Evolutionary conservation across 2,888 invertebrate species (phyloP).

Genomic region (Aphidius colemani): DNA sequence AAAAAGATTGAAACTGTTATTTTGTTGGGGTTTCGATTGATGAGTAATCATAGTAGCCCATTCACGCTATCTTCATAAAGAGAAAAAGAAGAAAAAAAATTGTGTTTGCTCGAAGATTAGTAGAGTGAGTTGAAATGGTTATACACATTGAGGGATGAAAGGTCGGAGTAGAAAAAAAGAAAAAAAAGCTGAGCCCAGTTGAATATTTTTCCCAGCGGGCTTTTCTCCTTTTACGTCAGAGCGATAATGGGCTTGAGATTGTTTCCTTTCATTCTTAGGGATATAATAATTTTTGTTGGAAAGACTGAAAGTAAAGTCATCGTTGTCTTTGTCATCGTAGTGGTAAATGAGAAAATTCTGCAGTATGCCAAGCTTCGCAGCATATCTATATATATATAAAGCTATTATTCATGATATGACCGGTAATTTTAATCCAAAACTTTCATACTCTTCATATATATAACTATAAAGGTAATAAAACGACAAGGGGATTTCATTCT

Average conservation of each 20-base stretch:
- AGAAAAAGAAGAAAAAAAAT: too few species aligned
- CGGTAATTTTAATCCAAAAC: conserved; percentile 45
- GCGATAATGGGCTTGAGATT: conserved; percentile 49
- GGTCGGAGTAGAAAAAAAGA: conserved; percentile 14
- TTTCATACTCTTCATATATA: conserved; percentile 36
- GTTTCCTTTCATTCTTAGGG: conserved; percentile 48
- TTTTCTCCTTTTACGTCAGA: conserved; percentile 37
- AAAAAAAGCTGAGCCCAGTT: conserved; percentile 25
- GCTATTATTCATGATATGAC: conserved; percentile 39
- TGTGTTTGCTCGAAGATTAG: not conserved
- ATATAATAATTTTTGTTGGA: conserved; percentile 43
- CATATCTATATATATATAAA: conserved; percentile 12
- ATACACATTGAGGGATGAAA: conserved; percentile 8
- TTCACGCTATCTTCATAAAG: too few species aligned
- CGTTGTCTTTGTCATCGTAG: too few species aligned
- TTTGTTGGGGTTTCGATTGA: too few species aligned
- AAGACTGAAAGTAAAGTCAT: conserved; percentile 4
- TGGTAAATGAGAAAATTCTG: conserved; percentile 17
- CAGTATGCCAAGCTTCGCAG: conserved; percentile 15
- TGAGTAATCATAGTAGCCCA: too few species aligned
- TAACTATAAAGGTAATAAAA: conserved; percentile 27
- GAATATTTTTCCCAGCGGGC: conserved; percentile 30
- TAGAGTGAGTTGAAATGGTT: not conserved
- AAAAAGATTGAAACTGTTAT: too few species aligned
- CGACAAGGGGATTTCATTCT: conserved; percentile 15